phyloP scores from a whole-genome alignment of 2,888 invertebrate genomes.

The Colostygia pectinataria region DNA sequence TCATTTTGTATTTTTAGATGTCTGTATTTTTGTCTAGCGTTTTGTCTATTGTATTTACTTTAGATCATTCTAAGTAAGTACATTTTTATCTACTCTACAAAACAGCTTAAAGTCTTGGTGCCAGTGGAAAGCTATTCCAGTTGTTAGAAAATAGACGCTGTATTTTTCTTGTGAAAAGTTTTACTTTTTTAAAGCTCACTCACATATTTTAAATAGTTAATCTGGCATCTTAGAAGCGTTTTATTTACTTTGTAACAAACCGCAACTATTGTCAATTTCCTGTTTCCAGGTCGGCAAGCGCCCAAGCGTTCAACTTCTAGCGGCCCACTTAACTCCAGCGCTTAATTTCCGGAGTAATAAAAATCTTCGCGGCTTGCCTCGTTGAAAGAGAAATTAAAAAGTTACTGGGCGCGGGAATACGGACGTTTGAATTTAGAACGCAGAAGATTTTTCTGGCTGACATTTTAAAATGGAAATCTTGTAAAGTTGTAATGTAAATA shows the following conservation, averaged over 20 bases:
- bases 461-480: not conserved
- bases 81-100: too few relatives aligned
- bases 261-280: slow-evolving; percentile 25
- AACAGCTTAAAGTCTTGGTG: too few relatives aligned
- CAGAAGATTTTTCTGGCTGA: not conserved
- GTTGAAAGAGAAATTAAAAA: slow-evolving; percentile 36
- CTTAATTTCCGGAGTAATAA: slow-evolving; percentile 38
- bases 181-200: too few relatives aligned
- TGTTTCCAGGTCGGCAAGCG: slow-evolving; percentile 11
- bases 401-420: slow-evolving; percentile 25
- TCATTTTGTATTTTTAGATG: too few relatives aligned
- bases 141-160: too few relatives aligned
- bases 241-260: slow-evolving; percentile 10
- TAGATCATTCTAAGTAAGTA: too few relatives aligned
- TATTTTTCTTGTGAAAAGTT: too few relatives aligned
- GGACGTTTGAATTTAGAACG: slow-evolving; percentile 18
- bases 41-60: too few relatives aligned
- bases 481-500: too few relatives aligned
- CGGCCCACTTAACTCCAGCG: slow-evolving; percentile 31
- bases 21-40: too few relatives aligned
- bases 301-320: slow-evolving; percentile 21
- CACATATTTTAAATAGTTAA: too few relatives aligned
- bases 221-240: not conserved
- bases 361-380: slow-evolving; percentile 32
- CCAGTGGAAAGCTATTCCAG: too few relatives aligned